These are phyloP conservation scores for Myrmecophaga tridactyla DNA, from an alignment of 2,113 vertebrate species.

Conservation along the genomic window DNA sequence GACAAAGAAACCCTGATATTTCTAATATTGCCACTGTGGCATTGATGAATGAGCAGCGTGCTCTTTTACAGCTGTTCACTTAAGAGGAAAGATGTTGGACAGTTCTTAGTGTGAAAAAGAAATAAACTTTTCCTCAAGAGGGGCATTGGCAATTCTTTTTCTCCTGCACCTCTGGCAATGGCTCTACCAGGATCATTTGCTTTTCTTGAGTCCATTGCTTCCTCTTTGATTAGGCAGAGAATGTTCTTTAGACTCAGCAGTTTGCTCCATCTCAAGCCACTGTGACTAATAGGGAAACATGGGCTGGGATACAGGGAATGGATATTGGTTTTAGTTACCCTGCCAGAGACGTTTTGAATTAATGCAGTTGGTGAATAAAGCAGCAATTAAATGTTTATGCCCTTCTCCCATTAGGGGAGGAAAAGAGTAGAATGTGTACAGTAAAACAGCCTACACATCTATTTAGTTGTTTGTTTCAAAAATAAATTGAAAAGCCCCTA, in stretches of 20 bases:
- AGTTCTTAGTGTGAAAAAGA: background rate
- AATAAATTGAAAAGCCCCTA: conserved; percentile 1
- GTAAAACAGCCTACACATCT: background rate
- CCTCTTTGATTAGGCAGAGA: background rate
- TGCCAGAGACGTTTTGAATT: conserved; percentile 46
- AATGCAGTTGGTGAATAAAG: conserved; percentile 50
- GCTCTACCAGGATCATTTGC: background rate
- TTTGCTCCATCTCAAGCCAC: background rate
- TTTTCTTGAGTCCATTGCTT: background rate
- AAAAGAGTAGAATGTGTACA: background rate
- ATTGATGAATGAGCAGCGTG: background rate
- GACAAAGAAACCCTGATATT: background rate
- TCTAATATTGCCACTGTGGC: background rate
- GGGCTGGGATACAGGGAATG: background rate
- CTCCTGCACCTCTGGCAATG: background rate
- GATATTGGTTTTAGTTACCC: conserved; percentile 27
- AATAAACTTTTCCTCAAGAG: background rate
- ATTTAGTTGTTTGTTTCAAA: conserved; percentile 1
- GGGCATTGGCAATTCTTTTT: background rate
- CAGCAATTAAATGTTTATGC: conserved; percentile 19
- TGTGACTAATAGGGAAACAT: conserved; percentile 27
- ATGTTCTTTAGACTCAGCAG: background rate
- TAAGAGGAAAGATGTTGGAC: background rate
- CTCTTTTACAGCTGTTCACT: background rate
- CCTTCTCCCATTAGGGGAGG: background rate